Percentiles rank a stretch among this genome's conserved stretches.
Evolutionary conservation across 2,888 invertebrate genomes (phyloP).

Genomic region (Diachrysia chrysitis): DNA sequence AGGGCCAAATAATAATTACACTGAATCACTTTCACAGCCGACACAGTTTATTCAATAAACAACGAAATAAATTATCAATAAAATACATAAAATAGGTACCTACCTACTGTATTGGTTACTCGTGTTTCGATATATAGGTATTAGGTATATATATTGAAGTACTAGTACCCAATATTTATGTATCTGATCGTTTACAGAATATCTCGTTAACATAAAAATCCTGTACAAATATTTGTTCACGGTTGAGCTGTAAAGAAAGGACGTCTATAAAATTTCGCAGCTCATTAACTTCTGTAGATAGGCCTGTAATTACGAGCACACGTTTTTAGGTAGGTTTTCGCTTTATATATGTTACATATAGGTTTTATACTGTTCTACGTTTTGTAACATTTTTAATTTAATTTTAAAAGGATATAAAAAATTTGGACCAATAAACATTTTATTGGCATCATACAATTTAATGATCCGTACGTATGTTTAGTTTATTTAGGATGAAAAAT

Average conservation of each 20-base stretch:
- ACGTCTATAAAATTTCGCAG: slow-evolving; percentile 53
- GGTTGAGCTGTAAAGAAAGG: slow-evolving; percentile 30
- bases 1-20: too few relatives aligned
- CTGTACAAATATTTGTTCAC: slow-evolving; percentile 33
- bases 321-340: slow-evolving; percentile 20
- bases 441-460: background rate
- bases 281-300: slow-evolving; percentile 49
- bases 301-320: slow-evolving; percentile 42
- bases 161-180: slow-evolving; percentile 12
- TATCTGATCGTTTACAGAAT: slow-evolving; percentile 5
- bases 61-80: background rate
- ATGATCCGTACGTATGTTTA: too few relatives aligned
- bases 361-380: background rate
- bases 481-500: too few relatives aligned
- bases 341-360: slow-evolving; percentile 1
- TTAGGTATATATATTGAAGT: background rate
- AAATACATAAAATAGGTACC: background rate
- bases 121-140: too few relatives aligned
- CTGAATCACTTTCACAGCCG: background rate
- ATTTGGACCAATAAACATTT: background rate
- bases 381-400: background rate
- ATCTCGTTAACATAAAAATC: slow-evolving; percentile 41
- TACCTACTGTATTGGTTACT: too few relatives aligned
- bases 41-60: background rate
- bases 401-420: background rate